These are phyloP conservation scores for Urocynchramus pylzowi DNA, from an alignment of 2,113 vertebrate species.

Conservation along the genomic window DNA sequence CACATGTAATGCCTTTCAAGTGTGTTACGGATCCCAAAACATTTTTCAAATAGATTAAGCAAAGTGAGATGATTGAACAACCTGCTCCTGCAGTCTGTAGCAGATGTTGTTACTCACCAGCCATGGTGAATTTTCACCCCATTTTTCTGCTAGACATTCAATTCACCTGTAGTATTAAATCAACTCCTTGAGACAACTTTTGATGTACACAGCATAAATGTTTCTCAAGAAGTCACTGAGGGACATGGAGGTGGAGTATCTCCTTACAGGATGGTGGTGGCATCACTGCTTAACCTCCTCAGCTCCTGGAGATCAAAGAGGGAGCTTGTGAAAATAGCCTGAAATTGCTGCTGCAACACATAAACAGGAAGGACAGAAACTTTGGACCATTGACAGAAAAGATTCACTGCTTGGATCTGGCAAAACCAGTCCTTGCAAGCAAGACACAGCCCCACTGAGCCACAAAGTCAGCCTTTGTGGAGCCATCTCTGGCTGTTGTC, in stretches of 20 bases:
- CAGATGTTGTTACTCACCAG: neutral
- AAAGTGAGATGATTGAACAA: neutral
- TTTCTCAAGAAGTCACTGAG: neutral
- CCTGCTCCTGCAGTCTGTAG: neutral
- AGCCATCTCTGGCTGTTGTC: neutral
- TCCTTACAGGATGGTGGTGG: neutral
- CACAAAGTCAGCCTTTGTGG: neutral
- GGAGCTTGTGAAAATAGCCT: neutral
- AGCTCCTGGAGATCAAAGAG: neutral
- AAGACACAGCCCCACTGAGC: neutral
- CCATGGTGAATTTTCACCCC: neutral
- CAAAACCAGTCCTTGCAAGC: neutral
- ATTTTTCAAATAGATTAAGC: neutral
- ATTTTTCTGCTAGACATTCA: neutral
- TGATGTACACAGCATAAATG: neutral
- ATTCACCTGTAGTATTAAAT: neutral
- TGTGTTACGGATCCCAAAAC: neutral
- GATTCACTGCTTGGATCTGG: neutral
- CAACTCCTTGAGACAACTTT: neutral
- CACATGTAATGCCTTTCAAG: neutral
- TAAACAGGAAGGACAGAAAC: neutral
- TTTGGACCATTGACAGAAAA: neutral
- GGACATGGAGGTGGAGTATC: neutral
- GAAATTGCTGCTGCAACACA: neutral
- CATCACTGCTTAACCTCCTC: neutral